These are phyloP conservation scores for Sipha flava DNA, from an alignment of 1,140 invertebrate genomes.

Conservation along the genomic window DNA sequence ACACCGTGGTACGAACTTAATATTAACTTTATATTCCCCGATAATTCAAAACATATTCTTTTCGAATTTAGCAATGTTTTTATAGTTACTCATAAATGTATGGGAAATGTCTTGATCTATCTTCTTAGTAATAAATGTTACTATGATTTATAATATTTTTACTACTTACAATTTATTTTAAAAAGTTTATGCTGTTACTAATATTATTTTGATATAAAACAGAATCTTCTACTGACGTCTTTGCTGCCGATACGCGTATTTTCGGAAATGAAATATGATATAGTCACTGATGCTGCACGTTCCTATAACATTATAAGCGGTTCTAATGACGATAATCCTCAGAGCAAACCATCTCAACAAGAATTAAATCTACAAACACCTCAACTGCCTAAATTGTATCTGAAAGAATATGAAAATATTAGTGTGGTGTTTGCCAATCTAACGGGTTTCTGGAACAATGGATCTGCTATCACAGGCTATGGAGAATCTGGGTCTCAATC, in stretches of 20 bases:
- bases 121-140: too few relatives aligned
- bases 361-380: not conserved
- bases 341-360: not conserved
- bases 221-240: not conserved
- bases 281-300: not conserved
- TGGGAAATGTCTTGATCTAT: too few relatives aligned
- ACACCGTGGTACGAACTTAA: too few relatives aligned
- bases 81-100: too few relatives aligned
- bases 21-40: too few relatives aligned
- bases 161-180: too few relatives aligned
- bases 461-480: conserved; percentile 71
- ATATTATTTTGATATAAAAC: not conserved
- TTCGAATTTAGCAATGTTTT: too few relatives aligned
- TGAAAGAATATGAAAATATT: conserved; percentile 41
- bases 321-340: not conserved
- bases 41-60: too few relatives aligned
- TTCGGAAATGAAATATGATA: not conserved
- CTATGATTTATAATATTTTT: too few relatives aligned
- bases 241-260: not conserved
- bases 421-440: conserved; percentile 93
- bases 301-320: not conserved
- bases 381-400: not conserved
- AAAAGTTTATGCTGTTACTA: too few relatives aligned
- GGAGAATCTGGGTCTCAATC: conserved; percentile 46
- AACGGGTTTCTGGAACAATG: conserved; percentile 87